These are phyloP conservation scores for Fukomys damarensis DNA, from an alignment of 2,113 vertebrate genomes.

Conservation along the genomic window DNA sequence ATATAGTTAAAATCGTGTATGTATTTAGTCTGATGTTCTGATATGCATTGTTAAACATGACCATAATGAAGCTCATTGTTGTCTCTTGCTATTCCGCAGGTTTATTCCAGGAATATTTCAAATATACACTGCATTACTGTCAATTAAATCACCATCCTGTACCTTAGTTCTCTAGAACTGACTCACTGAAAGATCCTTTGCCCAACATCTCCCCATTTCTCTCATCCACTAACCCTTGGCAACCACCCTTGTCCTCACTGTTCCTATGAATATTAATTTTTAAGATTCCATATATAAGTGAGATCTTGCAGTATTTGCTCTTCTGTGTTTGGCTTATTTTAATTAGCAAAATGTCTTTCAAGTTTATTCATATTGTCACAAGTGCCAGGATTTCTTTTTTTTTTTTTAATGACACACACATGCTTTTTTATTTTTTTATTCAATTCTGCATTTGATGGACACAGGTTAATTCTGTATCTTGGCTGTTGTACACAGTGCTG, in stretches of 20 bases:
- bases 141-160: background rate
- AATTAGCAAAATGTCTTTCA: background rate
- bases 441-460: background rate
- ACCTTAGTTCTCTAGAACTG: background rate
- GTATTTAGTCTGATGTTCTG: background rate
- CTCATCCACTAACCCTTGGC: background rate
- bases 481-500: background rate
- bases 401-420: background rate
- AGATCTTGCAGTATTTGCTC: background rate
- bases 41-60: background rate
- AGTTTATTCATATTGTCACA: background rate
- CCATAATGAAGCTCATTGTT: background rate
- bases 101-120: background rate
- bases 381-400: background rate
- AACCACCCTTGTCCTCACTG: background rate
- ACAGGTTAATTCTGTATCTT: background rate
- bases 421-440: background rate
- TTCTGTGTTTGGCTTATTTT: background rate
- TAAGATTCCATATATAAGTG: background rate
- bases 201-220: background rate
- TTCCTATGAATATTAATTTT: background rate
- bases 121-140: background rate
- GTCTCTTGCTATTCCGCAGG: background rate
- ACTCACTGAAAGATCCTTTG: background rate
- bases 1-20: background rate